Percentiles rank a stretch among this genome's conserved stretches.
Conservation (phyloP, 2,797 vertebrate genomes). For the Pagetopsis macropterus region DNA sequence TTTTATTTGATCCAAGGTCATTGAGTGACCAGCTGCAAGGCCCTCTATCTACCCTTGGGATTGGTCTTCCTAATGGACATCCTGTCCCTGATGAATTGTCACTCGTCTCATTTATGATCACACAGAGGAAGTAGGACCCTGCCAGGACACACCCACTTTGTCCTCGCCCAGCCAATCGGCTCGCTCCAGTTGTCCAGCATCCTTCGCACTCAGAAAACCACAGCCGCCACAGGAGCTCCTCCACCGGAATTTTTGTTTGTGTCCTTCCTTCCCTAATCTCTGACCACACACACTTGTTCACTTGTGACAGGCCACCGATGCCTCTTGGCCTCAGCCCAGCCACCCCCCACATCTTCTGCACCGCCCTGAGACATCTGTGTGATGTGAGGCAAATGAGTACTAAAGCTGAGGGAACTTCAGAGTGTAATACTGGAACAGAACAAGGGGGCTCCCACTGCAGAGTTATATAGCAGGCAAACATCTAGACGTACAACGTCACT, state of each 20-base stretch:
- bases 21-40: constrained; percentile 73
- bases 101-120: constrained; percentile 85
- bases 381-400: constrained; percentile 65
- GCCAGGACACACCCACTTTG: constrained; percentile 72
- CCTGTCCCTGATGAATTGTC: constrained; percentile 89
- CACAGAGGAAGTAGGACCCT: constrained; percentile 82
- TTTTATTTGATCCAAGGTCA: constrained; percentile 74
- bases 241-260: constrained; percentile 72
- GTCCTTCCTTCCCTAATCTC: constrained; percentile 78
- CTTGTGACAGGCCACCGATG: constrained; percentile 75
- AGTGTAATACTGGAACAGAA: constrained; percentile 65
- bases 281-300: constrained; percentile 72
- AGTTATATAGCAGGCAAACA: constrained; percentile 72
- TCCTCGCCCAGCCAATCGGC: constrained; percentile 79
- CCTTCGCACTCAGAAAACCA: constrained; percentile 82
- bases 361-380: constrained; percentile 69
- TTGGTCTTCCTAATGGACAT: constrained; percentile 88
- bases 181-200: constrained; percentile 85
- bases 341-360: constrained; percentile 26
- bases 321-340: constrained; percentile 59
- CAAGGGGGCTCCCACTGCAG: constrained; percentile 65
- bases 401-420: constrained; percentile 71
- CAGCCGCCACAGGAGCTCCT: constrained; percentile 82
- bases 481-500: constrained; percentile 47
- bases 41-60: constrained; percentile 68